Conservation (phyloP, 2,113 vertebrate genomes). For the Nestor notabilis region DNA sequence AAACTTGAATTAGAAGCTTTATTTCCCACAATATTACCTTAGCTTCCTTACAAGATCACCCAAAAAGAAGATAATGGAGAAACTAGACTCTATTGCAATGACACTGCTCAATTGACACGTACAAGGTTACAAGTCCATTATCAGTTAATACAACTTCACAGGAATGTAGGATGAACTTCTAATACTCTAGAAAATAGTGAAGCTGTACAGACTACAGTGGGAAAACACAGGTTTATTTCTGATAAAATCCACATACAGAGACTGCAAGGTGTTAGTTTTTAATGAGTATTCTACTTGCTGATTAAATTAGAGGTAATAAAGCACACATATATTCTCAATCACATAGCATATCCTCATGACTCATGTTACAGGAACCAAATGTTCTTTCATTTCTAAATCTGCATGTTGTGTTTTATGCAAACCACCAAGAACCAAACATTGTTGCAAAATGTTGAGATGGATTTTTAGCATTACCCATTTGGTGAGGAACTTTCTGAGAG, state of each 20-base stretch:
- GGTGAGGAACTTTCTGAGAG: not conserved
- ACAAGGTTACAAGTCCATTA: not conserved
- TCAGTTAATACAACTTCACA: not conserved
- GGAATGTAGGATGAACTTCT: not conserved
- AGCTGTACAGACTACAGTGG: not conserved
- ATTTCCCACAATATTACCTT: not conserved
- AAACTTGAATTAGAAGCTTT: not conserved
- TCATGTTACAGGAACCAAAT: conserved; percentile 39
- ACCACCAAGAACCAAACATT: not conserved
- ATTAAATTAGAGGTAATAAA: conserved; percentile 35
- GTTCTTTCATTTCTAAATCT: conserved; percentile 6
- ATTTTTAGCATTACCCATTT: conserved; percentile 19
- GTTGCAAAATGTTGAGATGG: not conserved
- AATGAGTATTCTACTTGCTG: not conserved
- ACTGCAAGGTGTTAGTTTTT: not conserved
- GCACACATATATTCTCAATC: not conserved
- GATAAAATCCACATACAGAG: not conserved
- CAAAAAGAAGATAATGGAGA: not conserved
- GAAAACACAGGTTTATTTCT: not conserved
- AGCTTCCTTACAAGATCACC: not conserved
- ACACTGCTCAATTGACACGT: not conserved
- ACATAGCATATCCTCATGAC: not conserved
- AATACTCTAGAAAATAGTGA: not conserved
- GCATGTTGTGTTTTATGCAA: conserved; percentile 2
- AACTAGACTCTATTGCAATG: not conserved